These are phyloP conservation scores for Lucilia cuprina DNA, from an alignment of 1,140 invertebrate genomes.

Conservation along the genomic window DNA sequence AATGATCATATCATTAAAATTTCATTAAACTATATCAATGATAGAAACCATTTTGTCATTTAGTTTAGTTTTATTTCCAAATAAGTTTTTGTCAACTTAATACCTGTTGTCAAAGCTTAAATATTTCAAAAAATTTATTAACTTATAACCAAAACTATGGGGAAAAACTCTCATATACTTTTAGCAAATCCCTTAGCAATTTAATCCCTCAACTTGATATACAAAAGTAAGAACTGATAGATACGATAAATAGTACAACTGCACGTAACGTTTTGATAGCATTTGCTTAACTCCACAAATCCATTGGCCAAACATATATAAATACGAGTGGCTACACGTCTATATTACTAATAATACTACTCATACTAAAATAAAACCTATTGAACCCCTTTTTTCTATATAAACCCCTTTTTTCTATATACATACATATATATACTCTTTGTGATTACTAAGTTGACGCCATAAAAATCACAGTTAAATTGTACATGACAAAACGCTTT, in stretches of 20 bases:
- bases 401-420: too few species aligned
- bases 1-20: not conserved
- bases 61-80: not conserved
- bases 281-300: not conserved
- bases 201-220: not conserved
- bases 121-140: conserved; percentile 28
- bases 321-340: not conserved
- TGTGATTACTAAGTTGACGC: conserved; percentile 38
- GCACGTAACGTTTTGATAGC: not conserved
- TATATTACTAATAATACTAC: not conserved
- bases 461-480: conserved; percentile 57
- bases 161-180: not conserved
- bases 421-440: too few species aligned
- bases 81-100: conserved; percentile 23
- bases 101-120: not conserved
- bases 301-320: not conserved
- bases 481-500: not conserved
- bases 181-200: not conserved
- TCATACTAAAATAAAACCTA: not conserved
- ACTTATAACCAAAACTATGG: not conserved
- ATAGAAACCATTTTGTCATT: not conserved
- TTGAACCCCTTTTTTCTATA: conserved; percentile 7
- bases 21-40: not conserved
- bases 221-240: not conserved
- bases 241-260: not conserved